Percentiles rank a stretch among this genome's conserved stretches.
These are phyloP conservation scores for Simalia tracyae DNA, from an alignment of 2,797 vertebrate species.

Conservation along the genomic window DNA sequence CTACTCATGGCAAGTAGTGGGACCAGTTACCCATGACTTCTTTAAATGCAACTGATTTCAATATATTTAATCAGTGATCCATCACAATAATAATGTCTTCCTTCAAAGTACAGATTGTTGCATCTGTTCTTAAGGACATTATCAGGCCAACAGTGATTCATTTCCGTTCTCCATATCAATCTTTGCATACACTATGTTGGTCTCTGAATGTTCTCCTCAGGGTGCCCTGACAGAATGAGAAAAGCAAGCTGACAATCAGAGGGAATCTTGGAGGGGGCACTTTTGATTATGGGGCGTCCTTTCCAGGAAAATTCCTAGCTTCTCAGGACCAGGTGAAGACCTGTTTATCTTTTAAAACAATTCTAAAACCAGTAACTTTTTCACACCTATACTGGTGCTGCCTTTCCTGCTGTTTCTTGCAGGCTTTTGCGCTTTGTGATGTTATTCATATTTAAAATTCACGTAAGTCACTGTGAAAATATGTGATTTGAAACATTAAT, in stretches of 20 bases:
- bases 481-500: neutral
- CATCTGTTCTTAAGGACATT: neutral
- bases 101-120: neutral
- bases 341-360: neutral
- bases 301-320: neutral
- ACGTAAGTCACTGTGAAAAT: neutral
- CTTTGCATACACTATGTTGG: neutral
- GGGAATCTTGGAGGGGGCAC: neutral
- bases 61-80: neutral
- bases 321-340: neutral
- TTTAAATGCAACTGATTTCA: neutral
- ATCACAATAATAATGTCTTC: too few species aligned
- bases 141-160: too few species aligned
- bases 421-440: neutral
- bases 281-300: neutral
- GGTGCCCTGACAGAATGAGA: neutral
- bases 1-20: neutral
- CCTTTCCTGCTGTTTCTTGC: neutral
- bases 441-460: neutral
- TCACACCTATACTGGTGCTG: neutral
- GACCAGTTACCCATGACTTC: neutral
- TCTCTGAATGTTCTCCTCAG: neutral
- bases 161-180: neutral
- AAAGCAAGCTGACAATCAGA: neutral
- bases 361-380: neutral